Conservation (phyloP, 2,797 vertebrate species). For the Pseudochirops corinnae region DNA sequence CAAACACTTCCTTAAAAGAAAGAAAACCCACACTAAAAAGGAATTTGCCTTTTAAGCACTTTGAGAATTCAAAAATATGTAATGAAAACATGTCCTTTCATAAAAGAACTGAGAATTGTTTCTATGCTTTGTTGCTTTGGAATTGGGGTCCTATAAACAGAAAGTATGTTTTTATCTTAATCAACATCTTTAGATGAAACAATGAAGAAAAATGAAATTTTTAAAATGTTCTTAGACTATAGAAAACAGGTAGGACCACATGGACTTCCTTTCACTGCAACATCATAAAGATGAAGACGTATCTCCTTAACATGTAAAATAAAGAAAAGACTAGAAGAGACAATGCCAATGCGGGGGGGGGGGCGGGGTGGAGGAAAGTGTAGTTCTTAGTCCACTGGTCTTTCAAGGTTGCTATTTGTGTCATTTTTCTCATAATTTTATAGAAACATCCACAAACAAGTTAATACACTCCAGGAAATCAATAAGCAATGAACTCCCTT, state of each 20-base stretch:
- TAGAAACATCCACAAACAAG: not conserved
- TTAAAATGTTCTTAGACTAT: slow-evolving; percentile 36
- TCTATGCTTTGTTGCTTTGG: not conserved
- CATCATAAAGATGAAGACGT: not conserved
- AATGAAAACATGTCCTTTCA: slow-evolving; percentile 15
- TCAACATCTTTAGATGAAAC: slow-evolving; percentile 29
- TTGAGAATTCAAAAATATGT: not conserved
- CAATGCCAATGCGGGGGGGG: not conserved
- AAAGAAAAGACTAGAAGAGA: not conserved
- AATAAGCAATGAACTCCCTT: not conserved
- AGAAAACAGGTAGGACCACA: not conserved
- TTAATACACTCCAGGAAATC: slow-evolving; percentile 13
- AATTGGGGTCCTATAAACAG: slow-evolving; percentile 15
- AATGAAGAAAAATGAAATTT: slow-evolving; percentile 22
- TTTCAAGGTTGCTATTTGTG: not conserved
- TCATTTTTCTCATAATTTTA: not conserved
- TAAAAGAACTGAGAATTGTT: not conserved
- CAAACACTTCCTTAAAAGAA: slow-evolving; percentile 28
- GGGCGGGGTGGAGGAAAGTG: not conserved
- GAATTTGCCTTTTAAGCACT: slow-evolving; percentile 10
- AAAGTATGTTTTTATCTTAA: slow-evolving; percentile 35
- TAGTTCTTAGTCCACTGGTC: not conserved
- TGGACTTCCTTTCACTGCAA: not conserved
- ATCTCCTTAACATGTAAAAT: slow-evolving; percentile 45
- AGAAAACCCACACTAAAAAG: slow-evolving; percentile 8